These are phyloP conservation scores for Yponomeuta sedellus DNA, from an alignment of 2,888 invertebrate genomes.

Conservation along the genomic window DNA sequence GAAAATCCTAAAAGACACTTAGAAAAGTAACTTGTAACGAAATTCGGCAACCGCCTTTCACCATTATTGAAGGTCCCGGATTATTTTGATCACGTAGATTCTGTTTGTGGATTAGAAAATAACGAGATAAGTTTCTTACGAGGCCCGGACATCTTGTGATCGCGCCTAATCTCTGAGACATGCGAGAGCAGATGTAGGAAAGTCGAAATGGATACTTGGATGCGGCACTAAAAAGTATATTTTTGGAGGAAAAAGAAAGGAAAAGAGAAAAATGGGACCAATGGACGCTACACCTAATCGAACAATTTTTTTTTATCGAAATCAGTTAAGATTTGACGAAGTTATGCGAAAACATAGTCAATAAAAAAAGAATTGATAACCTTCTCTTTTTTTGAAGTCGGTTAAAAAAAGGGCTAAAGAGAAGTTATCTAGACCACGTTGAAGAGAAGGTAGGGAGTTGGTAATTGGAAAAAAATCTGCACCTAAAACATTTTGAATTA, in stretches of 20 bases:
- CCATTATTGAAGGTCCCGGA: background rate
- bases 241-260: background rate
- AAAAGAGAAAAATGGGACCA: no score
- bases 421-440: no score
- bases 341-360: no score
- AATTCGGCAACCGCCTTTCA: background rate
- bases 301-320: no score
- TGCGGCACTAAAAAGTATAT: background rate
- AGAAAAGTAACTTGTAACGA: background rate
- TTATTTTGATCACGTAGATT: conserved; percentile 6
- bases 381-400: no score
- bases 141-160: conserved; percentile 23
- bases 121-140: conserved; percentile 67
- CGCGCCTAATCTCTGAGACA: conserved; percentile 13
- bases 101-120: conserved; percentile 16
- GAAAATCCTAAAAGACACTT: background rate
- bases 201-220: background rate
- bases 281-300: no score
- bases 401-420: no score
- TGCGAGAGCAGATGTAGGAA: background rate
- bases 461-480: no score
- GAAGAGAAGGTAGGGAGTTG: no score
- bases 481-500: no score
- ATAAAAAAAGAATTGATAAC: no score
- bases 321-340: no score